Percentiles rank a stretch among this genome's conserved stretches.
phyloP scores from a whole-genome alignment of 2,797 vertebrate species.

The Intellagama lesueurii region DNA sequence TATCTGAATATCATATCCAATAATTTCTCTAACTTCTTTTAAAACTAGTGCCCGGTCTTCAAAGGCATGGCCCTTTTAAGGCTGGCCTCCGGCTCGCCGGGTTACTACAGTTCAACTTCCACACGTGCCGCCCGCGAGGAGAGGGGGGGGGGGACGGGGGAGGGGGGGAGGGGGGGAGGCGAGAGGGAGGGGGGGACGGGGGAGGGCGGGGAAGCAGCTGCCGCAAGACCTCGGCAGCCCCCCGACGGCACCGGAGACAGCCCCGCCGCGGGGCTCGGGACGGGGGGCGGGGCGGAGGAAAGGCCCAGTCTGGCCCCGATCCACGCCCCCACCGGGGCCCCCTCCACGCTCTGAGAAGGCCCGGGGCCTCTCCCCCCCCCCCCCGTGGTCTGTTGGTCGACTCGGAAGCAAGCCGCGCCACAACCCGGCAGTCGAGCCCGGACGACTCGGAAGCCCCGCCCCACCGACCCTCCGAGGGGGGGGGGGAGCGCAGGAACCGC shows the following conservation, averaged over 20 bases:
- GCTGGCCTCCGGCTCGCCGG: slow-evolving; percentile 13
- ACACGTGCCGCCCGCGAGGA: slow-evolving; percentile 40
- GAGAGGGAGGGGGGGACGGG: too few species aligned
- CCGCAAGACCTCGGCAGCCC: background rate
- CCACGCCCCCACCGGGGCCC: too few species aligned
- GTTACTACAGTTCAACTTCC: slow-evolving; percentile 67
- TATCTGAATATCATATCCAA: too few species aligned
- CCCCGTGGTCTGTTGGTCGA: background rate
- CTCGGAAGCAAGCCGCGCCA: background rate
- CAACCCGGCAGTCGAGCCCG: background rate
- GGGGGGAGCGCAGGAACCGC: too few species aligned
- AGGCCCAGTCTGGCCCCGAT: background rate
- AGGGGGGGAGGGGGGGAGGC: background rate
- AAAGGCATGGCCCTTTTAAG: slow-evolving; percentile 40
- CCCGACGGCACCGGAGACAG: background rate
- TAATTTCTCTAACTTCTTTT: too few species aligned
- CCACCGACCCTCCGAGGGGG: too few species aligned
- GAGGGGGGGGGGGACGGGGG: background rate
- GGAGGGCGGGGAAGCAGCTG: background rate
- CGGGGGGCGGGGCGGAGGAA: background rate
- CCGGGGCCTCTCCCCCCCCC: background rate
- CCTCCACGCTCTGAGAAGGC: too few species aligned
- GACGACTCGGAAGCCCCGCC: too few species aligned
- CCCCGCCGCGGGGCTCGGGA: background rate
- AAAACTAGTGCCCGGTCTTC: background rate